phyloP scores from a whole-genome alignment of 1,140 invertebrate species.

The Tetramorium simillimum region DNA sequence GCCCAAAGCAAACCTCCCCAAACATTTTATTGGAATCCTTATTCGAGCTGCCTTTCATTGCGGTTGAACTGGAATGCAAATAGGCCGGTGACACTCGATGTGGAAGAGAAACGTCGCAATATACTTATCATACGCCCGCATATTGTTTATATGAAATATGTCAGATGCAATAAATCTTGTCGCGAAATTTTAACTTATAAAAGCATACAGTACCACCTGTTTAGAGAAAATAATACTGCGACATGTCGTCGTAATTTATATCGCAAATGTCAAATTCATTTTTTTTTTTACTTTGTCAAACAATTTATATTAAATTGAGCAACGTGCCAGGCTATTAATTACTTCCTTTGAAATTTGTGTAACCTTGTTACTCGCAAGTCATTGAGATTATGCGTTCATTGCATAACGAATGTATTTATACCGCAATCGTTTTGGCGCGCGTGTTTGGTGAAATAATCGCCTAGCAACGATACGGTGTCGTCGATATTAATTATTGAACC shows the following conservation, averaged over 20 bases:
- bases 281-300: neutral
- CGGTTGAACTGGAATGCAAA: constrained; percentile 78
- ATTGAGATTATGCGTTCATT: neutral
- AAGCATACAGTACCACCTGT: neutral
- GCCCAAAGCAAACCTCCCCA: constrained; percentile 72
- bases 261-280: neutral
- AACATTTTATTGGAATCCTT: constrained; percentile 79
- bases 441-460: constrained; percentile 76
- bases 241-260: constrained; percentile 4
- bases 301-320: neutral
- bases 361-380: neutral
- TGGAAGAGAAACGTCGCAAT: constrained; percentile 56
- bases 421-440: constrained; percentile 14
- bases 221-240: neutral
- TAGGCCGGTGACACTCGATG: constrained; percentile 75
- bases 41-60: constrained; percentile 73
- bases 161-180: constrained; percentile 35
- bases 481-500: constrained; percentile 84
- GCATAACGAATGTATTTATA: neutral
- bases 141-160: constrained; percentile 41
- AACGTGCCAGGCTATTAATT: neutral
- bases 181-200: neutral
- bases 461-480: constrained; percentile 75
- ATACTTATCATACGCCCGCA: constrained; percentile 40
- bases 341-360: neutral